Evolutionary conservation across 2,888 invertebrate genomes (phyloP), one percentile per base, ranked within the genome.

Genomic region (Agrochola lychnidis): DNA sequence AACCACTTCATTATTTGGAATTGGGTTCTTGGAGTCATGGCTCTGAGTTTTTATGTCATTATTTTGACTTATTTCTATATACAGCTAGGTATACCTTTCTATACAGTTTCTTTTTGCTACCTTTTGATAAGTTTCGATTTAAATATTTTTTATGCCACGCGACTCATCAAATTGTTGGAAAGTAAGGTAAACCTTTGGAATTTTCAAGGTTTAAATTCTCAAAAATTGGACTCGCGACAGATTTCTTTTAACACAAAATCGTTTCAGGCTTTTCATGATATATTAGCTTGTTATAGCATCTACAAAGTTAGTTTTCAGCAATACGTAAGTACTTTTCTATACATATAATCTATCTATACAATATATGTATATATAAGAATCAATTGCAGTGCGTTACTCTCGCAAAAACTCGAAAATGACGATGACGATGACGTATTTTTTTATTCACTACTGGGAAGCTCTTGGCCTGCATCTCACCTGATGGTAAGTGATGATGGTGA

Each of bases 281-380:
- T 83, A 25, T 36, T 83, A 14, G 22, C 70, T 19, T 80, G 80
- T 61, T 84, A 68, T 59, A 12, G 75, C 10, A 59, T 66, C 10
- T 72, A 73, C 16, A 69, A 68, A 62, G 6, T 48, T 7, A 53
- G 73, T 56, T 71, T 71, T 45, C 80, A 73, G 42, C 40, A 66
- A 16, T 66, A 48, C 2, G 75, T 73, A n/a, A 73, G 73, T 64
- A 64, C 0, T 57, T 14, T 25, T 25, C 1, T 57, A n/a, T 56
- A 56, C 1, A 53, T 53, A 5, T 48, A 48, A 16, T 45, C 40
- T 40, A 40, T 40, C 40, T 40, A 40, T 30, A 30, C 2, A 30
- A 30, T 30, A 30, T 30, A 30, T 2, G 2, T 30, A 30, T 30
- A 30, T 30, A 30, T 30, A 30, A 30, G 30, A 30, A 30, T 30